A percentile compares a stretch with the other conserved stretches of the same genome.
These are phyloP conservation scores for Odontamblyopus rebecca DNA, from an alignment of 2,797 vertebrate species.

Conservation along the genomic window DNA sequence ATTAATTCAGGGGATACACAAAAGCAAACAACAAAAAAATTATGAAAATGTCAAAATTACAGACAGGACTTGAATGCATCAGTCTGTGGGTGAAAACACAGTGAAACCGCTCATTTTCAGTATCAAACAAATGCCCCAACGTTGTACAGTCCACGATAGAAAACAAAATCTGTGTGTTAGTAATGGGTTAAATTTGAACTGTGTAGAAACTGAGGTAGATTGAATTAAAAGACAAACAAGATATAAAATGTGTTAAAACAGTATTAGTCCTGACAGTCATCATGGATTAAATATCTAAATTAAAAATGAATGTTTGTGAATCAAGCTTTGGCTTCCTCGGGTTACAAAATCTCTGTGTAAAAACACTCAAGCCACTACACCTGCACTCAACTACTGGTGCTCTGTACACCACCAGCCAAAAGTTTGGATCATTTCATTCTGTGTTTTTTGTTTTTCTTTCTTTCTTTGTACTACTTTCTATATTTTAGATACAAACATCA, in stretches of 20 bases:
- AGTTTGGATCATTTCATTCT: too few species aligned
- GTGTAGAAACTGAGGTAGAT: slow-evolving; percentile 76
- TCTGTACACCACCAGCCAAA: background rate
- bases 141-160: slow-evolving; percentile 18
- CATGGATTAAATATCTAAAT: background rate
- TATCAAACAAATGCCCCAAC: slow-evolving; percentile 30
- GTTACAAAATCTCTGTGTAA: background rate
- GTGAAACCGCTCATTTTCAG: slow-evolving; percentile 26
- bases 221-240: slow-evolving; percentile 52
- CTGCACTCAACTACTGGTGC: background rate
- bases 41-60: slow-evolving; percentile 14
- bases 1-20: slow-evolving; percentile 30
- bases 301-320: background rate
- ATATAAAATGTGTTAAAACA: slow-evolving; percentile 15
- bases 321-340: slow-evolving; percentile 19
- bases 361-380: background rate
- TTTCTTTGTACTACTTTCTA: too few species aligned
- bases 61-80: slow-evolving; percentile 4
- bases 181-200: slow-evolving; percentile 40
- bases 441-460: too few species aligned
- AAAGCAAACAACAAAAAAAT: slow-evolving; percentile 23
- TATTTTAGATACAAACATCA: too few species aligned
- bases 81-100: slow-evolving; percentile 25
- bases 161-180: slow-evolving; percentile 21
- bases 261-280: slow-evolving; percentile 18